A percentile compares a stretch with the other conserved stretches of the same genome.
These are phyloP conservation scores for Sula dactylatra DNA, from an alignment of 2,113 vertebrate genomes.

Conservation along the genomic window DNA sequence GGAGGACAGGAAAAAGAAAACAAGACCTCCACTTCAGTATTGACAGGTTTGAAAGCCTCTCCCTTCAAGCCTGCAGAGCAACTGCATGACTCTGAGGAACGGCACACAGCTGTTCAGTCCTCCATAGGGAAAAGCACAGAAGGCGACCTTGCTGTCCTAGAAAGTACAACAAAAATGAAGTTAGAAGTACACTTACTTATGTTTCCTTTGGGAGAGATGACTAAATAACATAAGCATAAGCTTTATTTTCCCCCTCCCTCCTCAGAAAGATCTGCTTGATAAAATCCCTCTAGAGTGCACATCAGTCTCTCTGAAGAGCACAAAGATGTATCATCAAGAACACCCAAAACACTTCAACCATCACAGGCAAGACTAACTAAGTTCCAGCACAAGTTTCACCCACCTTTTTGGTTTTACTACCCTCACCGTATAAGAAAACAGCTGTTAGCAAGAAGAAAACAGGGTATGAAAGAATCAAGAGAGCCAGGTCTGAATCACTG, in stretches of 20 bases:
- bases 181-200: neutral
- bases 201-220: neutral
- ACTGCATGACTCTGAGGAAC: neutral
- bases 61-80: neutral
- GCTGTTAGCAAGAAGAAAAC: neutral
- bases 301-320: neutral
- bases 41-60: neutral
- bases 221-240: neutral
- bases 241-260: neutral
- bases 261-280: neutral
- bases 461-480: neutral
- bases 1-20: neutral
- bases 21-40: neutral
- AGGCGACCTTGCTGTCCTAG: neutral
- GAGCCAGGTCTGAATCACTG: neutral
- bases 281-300: neutral
- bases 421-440: neutral
- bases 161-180: neutral
- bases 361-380: neutral
- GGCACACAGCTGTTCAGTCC: neutral
- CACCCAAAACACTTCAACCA: neutral
- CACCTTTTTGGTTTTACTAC: neutral
- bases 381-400: neutral
- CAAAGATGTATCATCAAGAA: neutral
- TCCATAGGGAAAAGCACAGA: neutral